These are phyloP conservation scores for Battus philenor DNA, from an alignment of 1,140 invertebrate genomes.

Conservation along the genomic window DNA sequence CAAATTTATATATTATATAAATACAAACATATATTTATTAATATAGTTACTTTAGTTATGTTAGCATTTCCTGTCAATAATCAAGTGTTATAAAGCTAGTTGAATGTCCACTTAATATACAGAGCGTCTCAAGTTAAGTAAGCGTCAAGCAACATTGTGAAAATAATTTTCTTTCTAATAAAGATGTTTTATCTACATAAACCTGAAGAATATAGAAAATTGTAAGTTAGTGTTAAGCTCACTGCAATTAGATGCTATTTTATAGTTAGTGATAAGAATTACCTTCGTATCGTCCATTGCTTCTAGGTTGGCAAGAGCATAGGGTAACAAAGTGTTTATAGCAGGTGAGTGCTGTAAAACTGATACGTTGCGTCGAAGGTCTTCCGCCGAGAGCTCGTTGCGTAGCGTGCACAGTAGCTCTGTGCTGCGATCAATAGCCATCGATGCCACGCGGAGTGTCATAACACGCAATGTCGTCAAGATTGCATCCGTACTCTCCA, in stretches of 20 bases:
- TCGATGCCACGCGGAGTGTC: slow-evolving; percentile 39
- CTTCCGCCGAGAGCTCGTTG: slow-evolving; percentile 48
- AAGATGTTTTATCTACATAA: too few species aligned
- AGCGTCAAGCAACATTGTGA: too few species aligned
- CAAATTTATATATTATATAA: slow-evolving; percentile 21
- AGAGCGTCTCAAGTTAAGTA: too few species aligned
- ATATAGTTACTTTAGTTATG: background rate
- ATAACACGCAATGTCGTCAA: slow-evolving; percentile 36
- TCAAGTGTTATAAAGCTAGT: too few species aligned
- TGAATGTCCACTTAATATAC: too few species aligned
- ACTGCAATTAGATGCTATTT: too few species aligned
- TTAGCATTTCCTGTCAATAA: too few species aligned
- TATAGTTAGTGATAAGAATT: too few species aligned
- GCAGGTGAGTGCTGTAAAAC: slow-evolving; percentile 49
- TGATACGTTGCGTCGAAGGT: slow-evolving; percentile 40
- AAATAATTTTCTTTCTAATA: too few species aligned
- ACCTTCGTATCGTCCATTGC: slow-evolving; percentile 63
- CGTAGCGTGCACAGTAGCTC: slow-evolving; percentile 45
- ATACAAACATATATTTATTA: background rate
- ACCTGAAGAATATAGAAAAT: too few species aligned
- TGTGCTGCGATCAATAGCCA: slow-evolving; percentile 40
- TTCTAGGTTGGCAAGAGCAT: slow-evolving; percentile 53
- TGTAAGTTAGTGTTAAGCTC: too few species aligned
- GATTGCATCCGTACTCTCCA: slow-evolving; percentile 34
- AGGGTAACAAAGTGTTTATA: slow-evolving; percentile 53